Evolutionary conservation across 2,797 vertebrate species (phyloP), one percentile per base, ranked within the genome.

Genomic region (Mareca penelope): DNA sequence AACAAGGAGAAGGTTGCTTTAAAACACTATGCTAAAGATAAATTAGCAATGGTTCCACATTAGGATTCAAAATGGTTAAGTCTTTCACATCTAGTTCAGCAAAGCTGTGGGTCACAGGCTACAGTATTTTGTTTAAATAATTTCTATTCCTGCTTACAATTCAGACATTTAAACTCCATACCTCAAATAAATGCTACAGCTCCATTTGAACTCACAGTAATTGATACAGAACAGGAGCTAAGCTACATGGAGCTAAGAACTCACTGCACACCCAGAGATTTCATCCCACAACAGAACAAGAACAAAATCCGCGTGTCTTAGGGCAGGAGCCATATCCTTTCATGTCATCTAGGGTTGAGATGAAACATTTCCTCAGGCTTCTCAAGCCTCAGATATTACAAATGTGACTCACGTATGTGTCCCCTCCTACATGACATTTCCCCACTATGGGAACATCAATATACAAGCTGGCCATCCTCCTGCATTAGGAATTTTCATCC

Each of bases 101-200:
- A 78, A 92, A 90, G 71, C 10, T 9, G 31, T 55, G 44, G 94
- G 95, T 95, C 92, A 96, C 53, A 88, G 78, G 75, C 78, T 92
- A 65, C 64, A 75, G 48, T 68, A 57, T 61, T 96, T 93, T 95
- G 85, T 95, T 95, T 93, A 89, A 93, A 90, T 94, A 86, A 95
- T 84, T 92, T 80, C 84, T 80, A 93, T 90, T 95, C 83, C 71
- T 85, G 57, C 76, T 96, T 94, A 80, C 89, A 96, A 96, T 90
- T 93, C 86, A 94, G 61, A 52, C 64, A 86, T 78, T 53, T 67
- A 67, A 60, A 94, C 37, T 61, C 63, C 56, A 48, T 50, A 61
- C 44, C 84, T 77, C 19, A 87, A 65, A 80, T 75, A 70, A 85
- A 83, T 23, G 39, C 37, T 52, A 15, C 33, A 80, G 33, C 78